phyloP scores from a whole-genome alignment of 30 jellyfish, hydroid and myxozoan species.

The Pelagia noctiluca region DNA sequence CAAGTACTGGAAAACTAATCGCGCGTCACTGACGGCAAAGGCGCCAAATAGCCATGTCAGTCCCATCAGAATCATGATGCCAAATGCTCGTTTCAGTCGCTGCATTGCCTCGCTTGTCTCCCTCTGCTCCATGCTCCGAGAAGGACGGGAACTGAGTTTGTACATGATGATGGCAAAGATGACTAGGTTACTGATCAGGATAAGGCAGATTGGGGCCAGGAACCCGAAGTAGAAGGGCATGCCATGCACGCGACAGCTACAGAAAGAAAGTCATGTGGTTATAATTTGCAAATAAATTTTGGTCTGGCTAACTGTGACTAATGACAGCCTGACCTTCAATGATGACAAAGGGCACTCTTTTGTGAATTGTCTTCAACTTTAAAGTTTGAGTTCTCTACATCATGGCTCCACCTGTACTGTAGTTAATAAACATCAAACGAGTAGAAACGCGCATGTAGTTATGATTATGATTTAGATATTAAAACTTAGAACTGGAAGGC shows the following conservation, averaged over 20 bases:
- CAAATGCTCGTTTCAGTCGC: slow-evolving; percentile 94
- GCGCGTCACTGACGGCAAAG: slow-evolving; percentile 78
- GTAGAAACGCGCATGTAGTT: too few relatives aligned
- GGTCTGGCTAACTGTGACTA: too few relatives aligned
- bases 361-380: too few relatives aligned
- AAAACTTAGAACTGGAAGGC: too few relatives aligned
- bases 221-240: slow-evolving; percentile 82
- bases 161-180: slow-evolving; percentile 89
- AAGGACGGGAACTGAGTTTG: slow-evolving; percentile 90
- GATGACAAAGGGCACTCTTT: too few relatives aligned
- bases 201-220: slow-evolving; percentile 93
- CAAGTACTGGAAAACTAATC: slow-evolving; percentile 86
- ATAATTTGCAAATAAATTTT: too few relatives aligned
- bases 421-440: too few relatives aligned
- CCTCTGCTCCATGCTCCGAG: slow-evolving; percentile 75
- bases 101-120: slow-evolving; percentile 64
- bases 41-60: slow-evolving; percentile 97
- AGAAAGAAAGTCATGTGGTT: slow-evolving; percentile 6
- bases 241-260: slow-evolving; percentile 92
- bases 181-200: slow-evolving; percentile 70
- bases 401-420: too few relatives aligned
- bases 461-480: too few relatives aligned
- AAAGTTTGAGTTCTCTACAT: too few relatives aligned
- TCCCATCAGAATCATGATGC: slow-evolving; percentile 97
- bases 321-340: too few relatives aligned